Evolutionary conservation across 2,113 vertebrate genomes (phyloP).

Genomic region (Pteruthius melanotis): DNA sequence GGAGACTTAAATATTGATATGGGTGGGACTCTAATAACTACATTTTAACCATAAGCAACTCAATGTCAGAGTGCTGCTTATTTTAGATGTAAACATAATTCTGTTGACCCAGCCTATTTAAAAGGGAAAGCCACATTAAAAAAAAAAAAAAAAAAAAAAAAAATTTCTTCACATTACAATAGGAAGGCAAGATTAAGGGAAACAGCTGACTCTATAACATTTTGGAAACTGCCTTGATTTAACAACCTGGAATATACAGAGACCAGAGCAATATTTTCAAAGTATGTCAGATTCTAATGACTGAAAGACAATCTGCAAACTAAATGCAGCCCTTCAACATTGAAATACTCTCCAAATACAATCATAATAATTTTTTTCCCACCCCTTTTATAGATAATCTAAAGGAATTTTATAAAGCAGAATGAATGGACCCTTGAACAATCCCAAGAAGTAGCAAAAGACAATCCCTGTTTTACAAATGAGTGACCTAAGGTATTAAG

Average conservation of each 20-base stretch:
- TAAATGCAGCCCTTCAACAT: neutral
- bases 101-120: conserved; percentile 50
- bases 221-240: neutral
- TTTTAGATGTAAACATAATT: conserved; percentile 72
- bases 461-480: neutral
- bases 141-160: conserved; percentile 56
- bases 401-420: neutral
- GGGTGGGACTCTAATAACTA: conserved; percentile 73
- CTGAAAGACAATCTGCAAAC: neutral
- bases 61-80: conserved; percentile 67
- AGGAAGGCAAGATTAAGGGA: neutral
- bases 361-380: neutral
- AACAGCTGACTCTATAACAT: neutral
- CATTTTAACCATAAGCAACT: conserved; percentile 79
- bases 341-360: neutral
- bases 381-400: neutral
- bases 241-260: neutral
- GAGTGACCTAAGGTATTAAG: neutral
- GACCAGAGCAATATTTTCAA: neutral
- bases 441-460: neutral
- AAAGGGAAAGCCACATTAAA: conserved; percentile 49
- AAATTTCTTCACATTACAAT: conserved; percentile 59
- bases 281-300: neutral
- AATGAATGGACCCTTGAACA: neutral
- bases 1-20: conserved; percentile 81